Base-by-base conservation (phyloP, 2,888 invertebrate genomes). In the Dorcus hopei region DNA sequence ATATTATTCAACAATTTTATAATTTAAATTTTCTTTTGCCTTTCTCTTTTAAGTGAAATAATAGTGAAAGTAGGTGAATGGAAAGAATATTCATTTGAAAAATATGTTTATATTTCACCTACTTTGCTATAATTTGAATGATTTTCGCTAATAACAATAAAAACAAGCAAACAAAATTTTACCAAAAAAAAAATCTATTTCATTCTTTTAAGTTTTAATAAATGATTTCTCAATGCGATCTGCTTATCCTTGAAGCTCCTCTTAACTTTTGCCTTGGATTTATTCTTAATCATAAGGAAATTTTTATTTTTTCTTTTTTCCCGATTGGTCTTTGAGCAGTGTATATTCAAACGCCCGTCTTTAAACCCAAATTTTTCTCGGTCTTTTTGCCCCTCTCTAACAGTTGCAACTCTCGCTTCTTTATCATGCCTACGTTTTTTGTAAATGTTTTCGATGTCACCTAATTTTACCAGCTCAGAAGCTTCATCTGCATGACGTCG, bases 241-340 rank as follows among this genome's bases (percentile, higher is more conserved):
- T 99, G 97, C 77, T 97, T 98, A 68, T 97, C 97, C 74, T 93
- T 91, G 76, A 98, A 99, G 51, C 97, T 97, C 67, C 93, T 85
- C 79, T 98, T 97, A 1, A 89, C 85, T 80, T 97, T 97, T 14
- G 89, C 87, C 68, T 87, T 88, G 6, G 91, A 87, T 81, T 99
- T 99, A 71, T 97, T 95, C 69, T 92, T 91, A 42, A 99, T 86
- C 99, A 99, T 99, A 79, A 91, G 91, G 76, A 91, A 98, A 74
- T 90, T 91, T 80, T 99, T 99, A 26, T 86, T 91, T 79, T 97
- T 98, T 69, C 85, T 87, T 77, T 97, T 95, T 77, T 97, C 95
- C 58, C 91, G 86, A 77, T 99, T 97, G 0, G 97, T 97, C 77
- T 91, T 95, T 54, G 97, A 97, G 64, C 97, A 95, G 73, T 91